Base-by-base conservation (phyloP, 2,113 vertebrate species). In the Serinus canaria region DNA sequence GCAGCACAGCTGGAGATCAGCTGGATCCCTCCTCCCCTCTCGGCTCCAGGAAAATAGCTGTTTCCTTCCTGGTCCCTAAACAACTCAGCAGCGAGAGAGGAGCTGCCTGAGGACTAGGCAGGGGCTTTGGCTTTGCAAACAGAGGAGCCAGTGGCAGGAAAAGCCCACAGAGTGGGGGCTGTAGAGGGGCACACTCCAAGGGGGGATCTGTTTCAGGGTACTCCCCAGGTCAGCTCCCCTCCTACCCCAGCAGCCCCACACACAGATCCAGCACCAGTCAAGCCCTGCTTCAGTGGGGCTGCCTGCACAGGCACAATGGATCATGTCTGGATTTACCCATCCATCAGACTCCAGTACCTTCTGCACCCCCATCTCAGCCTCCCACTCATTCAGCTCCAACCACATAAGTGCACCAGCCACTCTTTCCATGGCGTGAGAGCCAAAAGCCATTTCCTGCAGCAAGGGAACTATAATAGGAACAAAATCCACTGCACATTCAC, bases 41-140 rank as follows among this genome's bases (percentile, higher is more conserved):
- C 2, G 0, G n/a, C 68, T 93, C 39, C 82, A 88, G 85, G 76
- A 95, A 96, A 90, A 93, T 11, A 75, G 56, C 76, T 35, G 58
- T 86, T 93, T 96, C 95, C 90, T 96, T 93, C 90, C 90, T 70
- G 47, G 64, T 74, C 79, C 83, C 94, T 78, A 35, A 63, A 78
- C 30, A 82, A 27, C 78, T 47, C 24, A 85, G 90, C 67, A 90
- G 68, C 0, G 0, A 44, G 82, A 87, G 30, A 70, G 33, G 31
- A 95, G 67, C 68, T 90, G 82, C 87, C 63, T 13, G 39, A 82
- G 70, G 60, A 72, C 58, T 33, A 17, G 30, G 23, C 62, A 73
- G 47, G 55, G 47, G 30, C 62, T 7, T 15, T 6, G 0, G 37
- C n/a, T 55, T 69, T 50, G 35, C 59, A 64, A 47, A 68, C 8